These are phyloP conservation scores for Podarcis cretensis DNA, from an alignment of 2,113 vertebrate species.

Conservation along the genomic window DNA sequence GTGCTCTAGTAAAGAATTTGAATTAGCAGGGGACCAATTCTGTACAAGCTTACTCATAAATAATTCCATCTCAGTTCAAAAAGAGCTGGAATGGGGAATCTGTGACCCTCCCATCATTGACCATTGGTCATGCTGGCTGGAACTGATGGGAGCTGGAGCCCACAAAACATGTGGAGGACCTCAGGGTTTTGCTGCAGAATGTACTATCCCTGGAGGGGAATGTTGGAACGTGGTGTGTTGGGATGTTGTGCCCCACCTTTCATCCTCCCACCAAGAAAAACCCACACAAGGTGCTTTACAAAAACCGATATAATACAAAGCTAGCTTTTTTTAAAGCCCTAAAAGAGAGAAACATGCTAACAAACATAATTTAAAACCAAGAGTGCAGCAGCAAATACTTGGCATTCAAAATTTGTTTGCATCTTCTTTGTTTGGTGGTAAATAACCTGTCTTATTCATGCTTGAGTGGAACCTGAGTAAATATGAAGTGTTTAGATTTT, in stretches of 20 bases:
- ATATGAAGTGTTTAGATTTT: neutral
- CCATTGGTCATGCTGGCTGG: too few species aligned
- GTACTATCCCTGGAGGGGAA: neutral
- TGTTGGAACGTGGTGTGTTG: slow-evolving; percentile 14
- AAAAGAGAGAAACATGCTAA: neutral
- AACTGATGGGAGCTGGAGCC: too few species aligned
- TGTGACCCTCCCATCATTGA: too few species aligned
- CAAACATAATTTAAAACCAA: neutral
- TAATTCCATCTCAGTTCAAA: neutral
- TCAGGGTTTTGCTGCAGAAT: neutral
- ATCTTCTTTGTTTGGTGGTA: slow-evolving; percentile 30
- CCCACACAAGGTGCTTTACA: neutral
- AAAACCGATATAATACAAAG: neutral
- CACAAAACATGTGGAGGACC: too few species aligned
- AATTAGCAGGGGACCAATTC: neutral
- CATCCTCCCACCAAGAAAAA: neutral
- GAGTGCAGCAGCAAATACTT: slow-evolving; percentile 22
- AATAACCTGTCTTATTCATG: slow-evolving; percentile 7
- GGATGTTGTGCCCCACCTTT: neutral
- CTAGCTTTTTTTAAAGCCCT: neutral
- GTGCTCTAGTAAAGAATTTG: neutral
- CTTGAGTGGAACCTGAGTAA: neutral
- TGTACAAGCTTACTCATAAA: neutral
- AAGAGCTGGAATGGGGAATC: too few species aligned
- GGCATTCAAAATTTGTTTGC: slow-evolving; percentile 34